These are phyloP conservation scores for Coleophora deauratella DNA, from an alignment of 2,888 invertebrate genomes.

Conservation along the genomic window DNA sequence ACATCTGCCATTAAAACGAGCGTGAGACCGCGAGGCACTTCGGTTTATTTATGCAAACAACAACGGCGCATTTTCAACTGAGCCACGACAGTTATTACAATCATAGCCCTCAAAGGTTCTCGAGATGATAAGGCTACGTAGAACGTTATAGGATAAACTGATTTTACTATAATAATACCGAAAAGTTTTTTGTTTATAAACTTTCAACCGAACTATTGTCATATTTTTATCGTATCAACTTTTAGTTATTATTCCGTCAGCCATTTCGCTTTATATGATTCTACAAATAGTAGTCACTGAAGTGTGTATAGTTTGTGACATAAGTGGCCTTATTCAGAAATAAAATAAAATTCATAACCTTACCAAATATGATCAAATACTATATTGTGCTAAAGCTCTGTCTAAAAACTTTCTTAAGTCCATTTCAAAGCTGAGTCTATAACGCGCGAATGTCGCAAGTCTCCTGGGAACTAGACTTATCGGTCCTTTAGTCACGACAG, in stretches of 20 bases:
- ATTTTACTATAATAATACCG: no score
- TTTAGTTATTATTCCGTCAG: no score
- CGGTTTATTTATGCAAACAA: conserved; percentile 60
- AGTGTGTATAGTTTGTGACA: no score
- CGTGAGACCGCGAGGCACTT: conserved; percentile 42
- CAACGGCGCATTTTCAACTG: conserved; percentile 46
- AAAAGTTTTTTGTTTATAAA: no score
- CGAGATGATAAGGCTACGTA: no score
- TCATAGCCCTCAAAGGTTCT: conserved; percentile 13
- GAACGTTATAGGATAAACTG: no score
- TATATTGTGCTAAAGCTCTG: not conserved
- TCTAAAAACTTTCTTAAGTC: not conserved
- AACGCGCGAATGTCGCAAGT: conserved; percentile 42
- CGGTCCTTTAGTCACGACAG: conserved; percentile 53
- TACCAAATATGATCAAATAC: not conserved
- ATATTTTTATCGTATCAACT: no score
- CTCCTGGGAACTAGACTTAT: conserved; percentile 44
- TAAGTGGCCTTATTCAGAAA: no score
- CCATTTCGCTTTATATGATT: no score
- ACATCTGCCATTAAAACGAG: conserved; percentile 44
- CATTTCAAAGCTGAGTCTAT: conserved; percentile 11
- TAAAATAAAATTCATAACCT: no score
- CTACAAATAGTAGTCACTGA: no score
- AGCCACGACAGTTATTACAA: conserved; percentile 53
- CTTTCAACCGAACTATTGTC: no score